Percentiles rank a stretch among this genome's conserved stretches.
Conservation (phyloP, 2,797 vertebrate genomes). For the Gadopsis bispinosus region DNA sequence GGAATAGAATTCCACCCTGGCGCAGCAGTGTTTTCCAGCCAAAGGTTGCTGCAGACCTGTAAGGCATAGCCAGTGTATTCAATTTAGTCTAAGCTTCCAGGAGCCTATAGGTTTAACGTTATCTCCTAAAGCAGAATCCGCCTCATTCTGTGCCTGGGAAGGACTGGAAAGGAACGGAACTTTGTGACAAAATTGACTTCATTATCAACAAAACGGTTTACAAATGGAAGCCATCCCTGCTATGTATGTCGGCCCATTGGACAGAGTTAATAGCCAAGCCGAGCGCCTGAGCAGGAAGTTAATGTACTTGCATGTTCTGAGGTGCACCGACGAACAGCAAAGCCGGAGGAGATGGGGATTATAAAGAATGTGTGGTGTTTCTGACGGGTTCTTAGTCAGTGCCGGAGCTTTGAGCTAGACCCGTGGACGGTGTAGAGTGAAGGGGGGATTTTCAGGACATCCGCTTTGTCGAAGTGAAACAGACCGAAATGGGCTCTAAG, state of each 20-base stretch:
- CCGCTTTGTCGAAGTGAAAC: constrained; percentile 68
- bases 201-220: constrained; percentile 23
- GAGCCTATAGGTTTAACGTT: constrained; percentile 39
- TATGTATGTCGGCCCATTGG: constrained; percentile 17
- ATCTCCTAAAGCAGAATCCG: constrained; percentile 42
- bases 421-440: constrained; percentile 55
- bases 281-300: constrained; percentile 33
- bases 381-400: constrained; percentile 66
- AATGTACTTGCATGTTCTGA: constrained; percentile 57
- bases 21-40: constrained; percentile 20
- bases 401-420: constrained; percentile 61
- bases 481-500: constrained; percentile 65
- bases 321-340: constrained; percentile 52
- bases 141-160: constrained; percentile 3
- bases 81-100: constrained; percentile 44
- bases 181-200: constrained; percentile 40
- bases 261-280: constrained; percentile 43
- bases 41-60: constrained; percentile 39
- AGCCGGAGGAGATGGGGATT: constrained; percentile 66
- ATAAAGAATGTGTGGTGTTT: constrained; percentile 60
- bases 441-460: constrained; percentile 67
- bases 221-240: constrained; percentile 34
- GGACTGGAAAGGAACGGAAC: background rate
- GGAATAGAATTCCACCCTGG: constrained; percentile 21
- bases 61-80: constrained; percentile 21